Conservation (phyloP, 2,888 invertebrate species). For the Conops quadrifasciatus region DNA sequence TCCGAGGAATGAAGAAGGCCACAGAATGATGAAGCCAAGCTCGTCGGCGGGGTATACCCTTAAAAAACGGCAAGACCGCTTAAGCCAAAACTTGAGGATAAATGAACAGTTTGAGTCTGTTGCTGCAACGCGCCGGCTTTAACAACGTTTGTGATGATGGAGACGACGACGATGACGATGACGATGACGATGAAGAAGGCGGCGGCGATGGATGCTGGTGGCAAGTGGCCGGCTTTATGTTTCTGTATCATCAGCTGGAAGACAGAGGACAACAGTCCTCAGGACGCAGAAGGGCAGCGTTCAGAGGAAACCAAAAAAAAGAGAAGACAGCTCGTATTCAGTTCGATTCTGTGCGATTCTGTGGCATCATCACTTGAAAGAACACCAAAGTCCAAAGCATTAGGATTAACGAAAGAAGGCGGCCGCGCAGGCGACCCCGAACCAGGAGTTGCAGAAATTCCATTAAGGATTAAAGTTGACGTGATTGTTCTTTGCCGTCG, state of each 20-base stretch:
- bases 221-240: background rate
- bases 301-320: constrained; percentile 25
- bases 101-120: too few relatives aligned
- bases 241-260: constrained; percentile 30
- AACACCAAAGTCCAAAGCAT: too few relatives aligned
- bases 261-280: constrained; percentile 28
- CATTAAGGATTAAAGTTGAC: constrained; percentile 46
- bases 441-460: constrained; percentile 37
- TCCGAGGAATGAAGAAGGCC: background rate
- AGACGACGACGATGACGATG: background rate
- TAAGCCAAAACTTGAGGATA: background rate
- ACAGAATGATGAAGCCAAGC: background rate
- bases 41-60: too few relatives aligned
- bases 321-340: too few relatives aligned
- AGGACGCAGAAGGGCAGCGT: constrained; percentile 34
- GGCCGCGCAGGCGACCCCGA: background rate
- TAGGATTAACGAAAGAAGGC: too few relatives aligned
- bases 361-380: too few relatives aligned
- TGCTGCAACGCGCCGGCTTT: background rate
- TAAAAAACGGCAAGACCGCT: background rate
- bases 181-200: background rate
- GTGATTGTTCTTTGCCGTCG: too few relatives aligned
- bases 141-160: background rate
- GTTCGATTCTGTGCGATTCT: background rate
- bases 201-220: background rate